phyloP scores from a whole-genome alignment of 2,113 vertebrate genomes.

The Grammomys surdaster region DNA sequence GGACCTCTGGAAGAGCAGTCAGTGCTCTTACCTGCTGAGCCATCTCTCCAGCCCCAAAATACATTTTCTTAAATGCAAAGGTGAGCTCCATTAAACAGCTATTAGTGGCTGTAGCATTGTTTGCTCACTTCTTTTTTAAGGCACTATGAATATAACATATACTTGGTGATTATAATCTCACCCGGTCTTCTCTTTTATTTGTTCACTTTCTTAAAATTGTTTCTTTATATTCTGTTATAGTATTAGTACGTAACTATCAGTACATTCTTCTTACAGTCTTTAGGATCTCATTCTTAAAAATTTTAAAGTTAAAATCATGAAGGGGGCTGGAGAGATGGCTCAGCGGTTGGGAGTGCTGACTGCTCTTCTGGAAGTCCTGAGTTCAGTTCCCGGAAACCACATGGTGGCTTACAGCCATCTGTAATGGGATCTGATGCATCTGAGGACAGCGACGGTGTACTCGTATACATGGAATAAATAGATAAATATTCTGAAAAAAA shows the following conservation, averaged over 20 bases:
- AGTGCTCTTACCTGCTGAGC: too few species aligned
- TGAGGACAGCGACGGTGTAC: too few species aligned
- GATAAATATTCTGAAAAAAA: too few species aligned
- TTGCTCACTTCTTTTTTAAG: neutral
- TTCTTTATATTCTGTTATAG: neutral
- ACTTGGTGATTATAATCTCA: neutral
- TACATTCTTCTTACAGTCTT: neutral
- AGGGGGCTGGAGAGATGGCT: neutral
- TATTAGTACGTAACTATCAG: neutral
- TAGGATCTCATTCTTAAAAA: neutral
- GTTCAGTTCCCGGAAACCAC: too few species aligned
- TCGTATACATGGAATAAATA: too few species aligned
- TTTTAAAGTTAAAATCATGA: neutral
- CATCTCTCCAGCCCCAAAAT: neutral
- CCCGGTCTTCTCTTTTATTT: neutral
- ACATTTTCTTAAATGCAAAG: neutral
- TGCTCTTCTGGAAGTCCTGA: too few species aligned
- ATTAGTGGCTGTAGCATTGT: neutral
- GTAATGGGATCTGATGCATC: too few species aligned
- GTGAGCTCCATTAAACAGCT: neutral
- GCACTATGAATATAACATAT: neutral
- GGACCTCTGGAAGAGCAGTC: too few species aligned
- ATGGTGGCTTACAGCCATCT: too few species aligned
- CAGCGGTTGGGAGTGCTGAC: too few species aligned
- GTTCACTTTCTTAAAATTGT: neutral